Evolutionary conservation across 2,113 vertebrate genomes (phyloP).

Genomic region (Anolis sagrei): DNA sequence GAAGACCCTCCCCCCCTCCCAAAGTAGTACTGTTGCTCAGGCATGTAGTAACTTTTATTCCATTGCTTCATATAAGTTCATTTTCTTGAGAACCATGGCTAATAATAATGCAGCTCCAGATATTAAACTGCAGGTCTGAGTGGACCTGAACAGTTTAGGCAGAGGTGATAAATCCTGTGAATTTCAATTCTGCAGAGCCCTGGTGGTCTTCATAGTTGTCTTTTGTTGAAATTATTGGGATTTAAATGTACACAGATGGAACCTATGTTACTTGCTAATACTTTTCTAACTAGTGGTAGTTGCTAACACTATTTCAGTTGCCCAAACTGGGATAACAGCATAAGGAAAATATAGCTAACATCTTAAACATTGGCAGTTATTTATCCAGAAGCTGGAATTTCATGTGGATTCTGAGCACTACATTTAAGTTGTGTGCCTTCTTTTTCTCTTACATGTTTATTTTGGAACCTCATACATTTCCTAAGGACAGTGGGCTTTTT

Average conservation of each 20-base stretch:
- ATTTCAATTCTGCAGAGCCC: too few relatives aligned
- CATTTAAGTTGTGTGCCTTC: background rate
- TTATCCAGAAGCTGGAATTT: background rate
- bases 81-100: background rate
- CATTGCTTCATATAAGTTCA: too few relatives aligned
- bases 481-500: accelerated
- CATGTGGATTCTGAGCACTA: background rate
- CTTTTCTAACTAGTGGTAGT: background rate
- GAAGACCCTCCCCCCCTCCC: too few relatives aligned
- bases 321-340: background rate
- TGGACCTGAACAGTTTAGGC: too few relatives aligned
- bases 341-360: too few relatives aligned
- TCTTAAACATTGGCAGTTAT: background rate
- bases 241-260: background rate
- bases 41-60: background rate
- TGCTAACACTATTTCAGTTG: background rate
- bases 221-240: background rate
- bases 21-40: background rate
- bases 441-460: background rate
- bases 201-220: too few relatives aligned
- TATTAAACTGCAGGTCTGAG: too few relatives aligned
- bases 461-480: accelerated
- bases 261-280: background rate
- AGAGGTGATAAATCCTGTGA: too few relatives aligned
- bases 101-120: too few relatives aligned